Conservation (phyloP, 2,113 vertebrate species). For the Chunga burmeisteri region DNA sequence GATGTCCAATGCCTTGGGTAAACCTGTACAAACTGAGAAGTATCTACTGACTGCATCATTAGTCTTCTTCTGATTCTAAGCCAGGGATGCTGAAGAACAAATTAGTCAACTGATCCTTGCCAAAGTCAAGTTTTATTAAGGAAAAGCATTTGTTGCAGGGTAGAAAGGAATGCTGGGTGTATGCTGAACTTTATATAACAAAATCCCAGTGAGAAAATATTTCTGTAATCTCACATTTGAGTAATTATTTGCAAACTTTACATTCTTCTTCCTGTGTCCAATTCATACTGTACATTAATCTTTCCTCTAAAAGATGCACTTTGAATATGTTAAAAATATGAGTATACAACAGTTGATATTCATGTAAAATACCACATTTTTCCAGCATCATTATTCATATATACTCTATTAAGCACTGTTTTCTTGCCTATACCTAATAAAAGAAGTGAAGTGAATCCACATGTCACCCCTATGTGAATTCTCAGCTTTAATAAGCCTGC, state of each 20-base stretch:
- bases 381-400: background rate
- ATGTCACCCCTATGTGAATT: background rate
- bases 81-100: slow-evolving; percentile 54
- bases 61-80: slow-evolving; percentile 54
- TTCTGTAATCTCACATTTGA: background rate
- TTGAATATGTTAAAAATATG: background rate
- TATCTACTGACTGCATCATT: slow-evolving; percentile 55
- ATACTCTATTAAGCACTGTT: background rate
- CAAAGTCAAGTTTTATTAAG: slow-evolving; percentile 52
- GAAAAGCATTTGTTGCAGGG: background rate
- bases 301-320: background rate
- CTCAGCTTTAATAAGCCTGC: background rate
- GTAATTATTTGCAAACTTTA: background rate
- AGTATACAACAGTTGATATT: background rate
- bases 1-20: slow-evolving; percentile 62
- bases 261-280: background rate
- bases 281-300: background rate
- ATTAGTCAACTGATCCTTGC: slow-evolving; percentile 57
- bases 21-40: slow-evolving; percentile 58
- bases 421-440: slow-evolving; percentile 1
- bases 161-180: background rate
- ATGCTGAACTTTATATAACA: background rate
- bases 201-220: background rate
- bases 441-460: background rate
- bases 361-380: slow-evolving; percentile 12